phyloP scores from a whole-genome alignment of 2,888 invertebrate genomes.

The Dicyrtoma fusca region DNA sequence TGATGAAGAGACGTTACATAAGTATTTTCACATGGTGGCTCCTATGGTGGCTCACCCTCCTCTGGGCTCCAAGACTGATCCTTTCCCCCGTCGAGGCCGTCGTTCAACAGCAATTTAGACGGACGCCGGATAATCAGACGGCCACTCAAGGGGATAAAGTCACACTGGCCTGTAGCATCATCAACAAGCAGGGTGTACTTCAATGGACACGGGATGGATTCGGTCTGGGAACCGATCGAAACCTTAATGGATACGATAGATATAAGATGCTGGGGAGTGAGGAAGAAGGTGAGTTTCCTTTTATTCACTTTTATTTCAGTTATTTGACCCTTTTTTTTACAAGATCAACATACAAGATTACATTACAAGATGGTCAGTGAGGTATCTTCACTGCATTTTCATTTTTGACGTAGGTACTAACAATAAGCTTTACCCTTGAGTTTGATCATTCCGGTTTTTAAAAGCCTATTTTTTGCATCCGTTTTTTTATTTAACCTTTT shows the following conservation, averaged over 20 bases:
- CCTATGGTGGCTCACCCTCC: slow-evolving; percentile 44
- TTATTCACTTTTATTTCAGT: no score
- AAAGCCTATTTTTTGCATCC: no score
- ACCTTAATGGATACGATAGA: slow-evolving; percentile 87
- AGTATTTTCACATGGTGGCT: slow-evolving; percentile 42
- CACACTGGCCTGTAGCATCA: slow-evolving; percentile 85
- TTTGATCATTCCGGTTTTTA: no score
- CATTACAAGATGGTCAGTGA: no score
- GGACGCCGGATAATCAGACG: slow-evolving; percentile 89
- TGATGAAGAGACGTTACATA: slow-evolving; percentile 32
- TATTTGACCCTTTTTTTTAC: no score
- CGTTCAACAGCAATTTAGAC: slow-evolving; percentile 79
- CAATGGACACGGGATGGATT: slow-evolving; percentile 99
- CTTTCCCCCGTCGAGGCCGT: slow-evolving; percentile 15
- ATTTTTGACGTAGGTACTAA: no score
- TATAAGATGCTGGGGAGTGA: slow-evolving; percentile 96
- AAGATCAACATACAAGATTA: no score
- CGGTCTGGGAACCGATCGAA: slow-evolving; percentile 87
- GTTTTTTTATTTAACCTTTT: no score
- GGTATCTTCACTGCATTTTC: no score
- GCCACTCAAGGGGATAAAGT: slow-evolving; percentile 84
- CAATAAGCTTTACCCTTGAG: no score
- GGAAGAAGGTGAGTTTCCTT: slow-evolving; percentile 75
- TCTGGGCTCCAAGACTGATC: slow-evolving; percentile 42
- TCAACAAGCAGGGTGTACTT: slow-evolving; percentile 82